Conservation (phyloP, 2,888 invertebrate genomes). For the Uropetala carovei region DNA sequence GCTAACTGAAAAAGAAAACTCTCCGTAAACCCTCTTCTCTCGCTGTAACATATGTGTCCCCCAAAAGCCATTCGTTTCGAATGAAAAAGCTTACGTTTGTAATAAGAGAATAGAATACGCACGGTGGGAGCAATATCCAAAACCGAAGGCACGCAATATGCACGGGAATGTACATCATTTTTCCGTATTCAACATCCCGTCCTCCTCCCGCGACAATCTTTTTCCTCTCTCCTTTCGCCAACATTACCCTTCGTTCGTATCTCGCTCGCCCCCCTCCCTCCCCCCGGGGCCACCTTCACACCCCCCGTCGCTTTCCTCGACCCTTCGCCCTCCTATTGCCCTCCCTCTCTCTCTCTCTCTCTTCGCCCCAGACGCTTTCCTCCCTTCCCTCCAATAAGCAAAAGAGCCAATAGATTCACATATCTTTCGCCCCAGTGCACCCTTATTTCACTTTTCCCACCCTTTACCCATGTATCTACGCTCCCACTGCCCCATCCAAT, state of each 20-base stretch:
- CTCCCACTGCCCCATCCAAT: conserved; percentile 31
- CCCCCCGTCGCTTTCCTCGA: background rate
- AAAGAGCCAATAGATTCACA: conserved; percentile 59
- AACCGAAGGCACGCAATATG: conserved; percentile 52
- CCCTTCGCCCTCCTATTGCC: background rate
- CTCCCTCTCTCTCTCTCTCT: background rate
- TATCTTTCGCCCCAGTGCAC: conserved; percentile 17
- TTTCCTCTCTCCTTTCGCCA: background rate
- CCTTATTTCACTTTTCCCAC: conserved; percentile 49
- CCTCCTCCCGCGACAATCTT: background rate
- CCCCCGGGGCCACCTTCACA: background rate
- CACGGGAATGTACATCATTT: background rate
- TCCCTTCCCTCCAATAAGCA: conserved; percentile 36
- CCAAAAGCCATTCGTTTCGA: background rate
- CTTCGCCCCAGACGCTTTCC: background rate
- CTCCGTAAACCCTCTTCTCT: background rate
- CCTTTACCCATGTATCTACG: background rate
- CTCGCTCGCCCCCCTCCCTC: background rate
- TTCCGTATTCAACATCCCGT: background rate
- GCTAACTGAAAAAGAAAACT: background rate
- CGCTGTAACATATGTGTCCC: background rate
- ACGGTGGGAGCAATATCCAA: conserved; percentile 26
- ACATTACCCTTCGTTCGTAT: background rate
- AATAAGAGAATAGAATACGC: background rate
- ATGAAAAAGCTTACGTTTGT: conserved; percentile 25